phyloP scores from a whole-genome alignment of 1,140 invertebrate species.

The Lepidurus packardi region DNA sequence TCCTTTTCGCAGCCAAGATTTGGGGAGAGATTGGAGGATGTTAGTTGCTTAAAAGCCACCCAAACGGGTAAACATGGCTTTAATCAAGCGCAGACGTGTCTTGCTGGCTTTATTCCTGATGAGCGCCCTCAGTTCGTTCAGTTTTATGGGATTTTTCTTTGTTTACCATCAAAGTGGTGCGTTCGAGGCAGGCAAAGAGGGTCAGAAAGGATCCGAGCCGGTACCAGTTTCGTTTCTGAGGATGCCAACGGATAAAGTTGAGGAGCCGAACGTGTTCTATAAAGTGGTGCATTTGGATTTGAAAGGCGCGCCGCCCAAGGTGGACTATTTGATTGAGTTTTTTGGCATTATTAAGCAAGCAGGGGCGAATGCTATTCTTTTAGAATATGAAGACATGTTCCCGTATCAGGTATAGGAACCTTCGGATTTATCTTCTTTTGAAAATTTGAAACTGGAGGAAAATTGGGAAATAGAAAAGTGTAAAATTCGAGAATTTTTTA shows the following conservation, averaged over 20 bases:
- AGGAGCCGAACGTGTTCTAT: background rate
- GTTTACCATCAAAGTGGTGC: background rate
- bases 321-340: slow-evolving; percentile 58
- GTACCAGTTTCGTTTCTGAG: background rate
- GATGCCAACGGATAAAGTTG: background rate
- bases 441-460: background rate
- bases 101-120: background rate
- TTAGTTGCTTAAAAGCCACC: background rate
- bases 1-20: too few species aligned
- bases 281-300: slow-evolving; percentile 66
- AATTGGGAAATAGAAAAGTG: background rate
- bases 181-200: background rate
- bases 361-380: slow-evolving; percentile 78
- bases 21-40: background rate
- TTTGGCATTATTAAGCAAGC: slow-evolving; percentile 52
- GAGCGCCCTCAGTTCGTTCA: background rate
- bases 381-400: slow-evolving; percentile 99
- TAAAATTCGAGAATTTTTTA: background rate
- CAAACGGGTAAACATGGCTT: background rate
- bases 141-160: background rate
- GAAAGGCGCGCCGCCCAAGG: slow-evolving; percentile 65
- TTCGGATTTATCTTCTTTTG: too few species aligned
- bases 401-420: slow-evolving; percentile 68
- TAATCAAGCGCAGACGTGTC: background rate
- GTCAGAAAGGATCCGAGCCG: background rate